phyloP scores from a whole-genome alignment of 2,797 vertebrate species.

The Etheostoma perlongum region DNA sequence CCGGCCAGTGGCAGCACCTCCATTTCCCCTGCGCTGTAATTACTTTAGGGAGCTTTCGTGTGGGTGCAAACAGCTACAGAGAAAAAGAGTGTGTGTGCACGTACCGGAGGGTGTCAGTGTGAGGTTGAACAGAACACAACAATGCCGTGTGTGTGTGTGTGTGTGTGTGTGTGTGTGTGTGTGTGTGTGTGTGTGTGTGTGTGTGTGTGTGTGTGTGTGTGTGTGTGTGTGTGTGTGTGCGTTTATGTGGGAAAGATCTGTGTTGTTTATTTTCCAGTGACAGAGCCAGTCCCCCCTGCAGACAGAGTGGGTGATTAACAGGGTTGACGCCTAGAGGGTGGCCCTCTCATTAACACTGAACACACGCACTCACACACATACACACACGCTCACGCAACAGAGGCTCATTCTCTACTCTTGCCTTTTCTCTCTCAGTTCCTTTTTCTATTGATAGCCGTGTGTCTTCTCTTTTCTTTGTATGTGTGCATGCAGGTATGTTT shows the following conservation, averaged over 20 bases:
- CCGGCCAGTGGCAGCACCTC: conserved; percentile 75
- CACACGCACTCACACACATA: conserved; percentile 48
- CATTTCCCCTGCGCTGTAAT: conserved; percentile 83
- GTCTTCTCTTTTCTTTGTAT: conserved; percentile 22
- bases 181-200: neutral
- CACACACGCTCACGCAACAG: conserved; percentile 40
- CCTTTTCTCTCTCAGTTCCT: conserved; percentile 40
- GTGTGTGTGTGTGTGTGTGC: neutral
- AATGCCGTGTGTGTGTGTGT: neutral
- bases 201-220: neutral
- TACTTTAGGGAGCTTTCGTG: conserved; percentile 82
- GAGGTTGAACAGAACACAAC: conserved; percentile 46
- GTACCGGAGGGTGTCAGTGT: conserved; percentile 31
- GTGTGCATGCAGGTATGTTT: neutral
- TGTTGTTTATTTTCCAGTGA: conserved; percentile 81
- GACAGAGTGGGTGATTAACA: conserved; percentile 86
- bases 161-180: neutral
- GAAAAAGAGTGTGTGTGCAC: conserved; percentile 40
- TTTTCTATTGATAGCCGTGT: conserved; percentile 33
- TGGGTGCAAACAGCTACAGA: conserved; percentile 61
- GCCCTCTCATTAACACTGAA: conserved; percentile 82
- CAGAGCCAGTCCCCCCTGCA: conserved; percentile 79
- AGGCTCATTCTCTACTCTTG: conserved; percentile 43
- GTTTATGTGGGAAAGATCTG: conserved; percentile 44
- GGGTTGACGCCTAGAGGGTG: conserved; percentile 82